These are phyloP conservation scores for Anguilla japonica DNA, from an alignment of 2,113 vertebrate species.

Conservation along the genomic window DNA sequence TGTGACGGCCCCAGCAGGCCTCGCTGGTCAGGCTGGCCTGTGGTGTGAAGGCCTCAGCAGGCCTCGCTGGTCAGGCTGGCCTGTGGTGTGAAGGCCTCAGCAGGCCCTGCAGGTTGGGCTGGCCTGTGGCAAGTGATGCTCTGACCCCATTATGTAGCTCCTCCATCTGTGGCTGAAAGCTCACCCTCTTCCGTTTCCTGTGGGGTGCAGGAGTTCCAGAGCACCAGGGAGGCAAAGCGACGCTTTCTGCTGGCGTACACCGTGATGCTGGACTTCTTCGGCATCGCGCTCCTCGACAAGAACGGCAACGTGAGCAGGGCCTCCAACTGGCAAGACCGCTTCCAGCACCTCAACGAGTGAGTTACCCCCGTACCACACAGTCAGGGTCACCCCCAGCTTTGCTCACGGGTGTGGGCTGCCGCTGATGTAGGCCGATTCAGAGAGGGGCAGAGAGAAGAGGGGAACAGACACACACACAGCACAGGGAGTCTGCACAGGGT, in stretches of 20 bases:
- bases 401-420: no score
- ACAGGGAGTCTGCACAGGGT: no score
- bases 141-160: background rate
- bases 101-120: no score
- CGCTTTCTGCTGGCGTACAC: slow-evolving; percentile 91
- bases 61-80: no score
- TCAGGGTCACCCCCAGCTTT: no score
- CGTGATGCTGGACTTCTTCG: slow-evolving; percentile 98
- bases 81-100: no score
- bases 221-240: slow-evolving; percentile 90
- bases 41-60: background rate
- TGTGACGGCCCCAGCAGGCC: background rate
- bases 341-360: slow-evolving; percentile 98
- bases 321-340: slow-evolving; percentile 90
- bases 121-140: background rate
- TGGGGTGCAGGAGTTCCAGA: slow-evolving; percentile 89
- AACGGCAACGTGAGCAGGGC: slow-evolving; percentile 86
- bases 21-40: background rate
- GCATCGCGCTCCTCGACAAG: slow-evolving; percentile 92
- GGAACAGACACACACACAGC: no score
- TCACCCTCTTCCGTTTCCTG: slow-evolving; percentile 23
- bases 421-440: no score
- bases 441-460: no score
- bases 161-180: background rate
- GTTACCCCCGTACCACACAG: slow-evolving; percentile 40